Conservation (phyloP, 2,888 invertebrate species). For the Xestia sexstrigata region DNA sequence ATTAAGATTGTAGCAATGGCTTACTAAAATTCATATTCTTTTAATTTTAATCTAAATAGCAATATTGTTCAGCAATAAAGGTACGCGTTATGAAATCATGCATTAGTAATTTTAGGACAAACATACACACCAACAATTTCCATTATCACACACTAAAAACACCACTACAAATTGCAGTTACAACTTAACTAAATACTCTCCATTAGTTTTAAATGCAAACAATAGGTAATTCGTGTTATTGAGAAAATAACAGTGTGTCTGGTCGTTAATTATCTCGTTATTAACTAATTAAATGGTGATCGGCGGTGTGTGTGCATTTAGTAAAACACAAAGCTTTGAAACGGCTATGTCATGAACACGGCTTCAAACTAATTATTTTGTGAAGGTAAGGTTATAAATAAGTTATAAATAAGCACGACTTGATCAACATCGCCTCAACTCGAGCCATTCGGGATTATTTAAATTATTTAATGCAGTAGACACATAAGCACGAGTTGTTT, state of each 20-base stretch:
- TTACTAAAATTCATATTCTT: background rate
- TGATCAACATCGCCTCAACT: background rate
- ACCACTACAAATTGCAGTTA: background rate
- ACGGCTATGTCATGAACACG: conserved; percentile 21
- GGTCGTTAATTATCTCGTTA: conserved; percentile 31
- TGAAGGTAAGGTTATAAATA: too few species aligned
- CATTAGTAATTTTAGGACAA: background rate
- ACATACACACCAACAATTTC: background rate
- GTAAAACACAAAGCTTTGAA: conserved; percentile 33
- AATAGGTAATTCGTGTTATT: conserved; percentile 33
- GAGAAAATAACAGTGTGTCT: conserved; percentile 35
- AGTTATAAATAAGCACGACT: too few species aligned
- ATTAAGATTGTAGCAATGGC: background rate
- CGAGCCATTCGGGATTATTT: background rate
- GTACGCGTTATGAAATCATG: background rate
- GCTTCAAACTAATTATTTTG: conserved; percentile 24
- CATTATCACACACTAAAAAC: background rate
- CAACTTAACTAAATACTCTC: conserved; percentile 17
- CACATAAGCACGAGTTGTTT: background rate
- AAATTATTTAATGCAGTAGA: background rate
- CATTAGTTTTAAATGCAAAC: conserved; percentile 27
- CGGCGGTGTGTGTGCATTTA: conserved; percentile 30
- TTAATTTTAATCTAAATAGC: background rate
- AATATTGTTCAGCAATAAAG: background rate
- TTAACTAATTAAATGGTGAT: conserved; percentile 33